Base-by-base conservation (phyloP, 30 jellyfish, hydroid and myxozoan species). In the Turritopsis dohrnii region DNA sequence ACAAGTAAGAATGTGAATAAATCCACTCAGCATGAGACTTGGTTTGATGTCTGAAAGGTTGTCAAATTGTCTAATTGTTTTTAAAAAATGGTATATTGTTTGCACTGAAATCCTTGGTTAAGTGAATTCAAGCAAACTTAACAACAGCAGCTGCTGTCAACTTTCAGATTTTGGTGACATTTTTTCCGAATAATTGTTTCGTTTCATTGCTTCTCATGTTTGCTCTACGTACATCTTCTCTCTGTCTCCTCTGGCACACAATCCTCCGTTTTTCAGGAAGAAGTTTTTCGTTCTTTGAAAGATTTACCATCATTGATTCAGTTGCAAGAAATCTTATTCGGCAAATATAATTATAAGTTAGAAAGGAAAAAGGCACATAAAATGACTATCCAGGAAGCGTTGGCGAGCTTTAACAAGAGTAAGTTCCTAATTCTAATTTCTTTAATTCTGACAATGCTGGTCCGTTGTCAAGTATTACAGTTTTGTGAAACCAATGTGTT, bases 251-350 rank as follows among this genome's bases (percentile, higher is more conserved):
- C n/a, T n/a, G n/a, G n/a, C n/a, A n/a, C n/a, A n/a, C n/a, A 75
- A 25, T 23, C 25, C 27, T 74, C 26, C 27, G 1, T 28, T 74
- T 77, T 27, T 8, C 23, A 88, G 96, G 96, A 81, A 69, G 73
- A 79, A 8, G 26, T 77, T 21, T 60, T 88, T 53, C 54, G 83
- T 19, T 25, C 29, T 52, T 76, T 88, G 1, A 88, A 82, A 27
- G 79, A 52, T n/a, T 66, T 88, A 79, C 90, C 96, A 27, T 84
- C 81, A 25, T 75, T 82, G 65, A 30, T 81, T 19, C 74, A 76
- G 21, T 29, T 88, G 87, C 96, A 88, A 66, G 71, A 28, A 21
- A 81, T 88, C 52, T 13, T 88, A 84, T 79, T 86, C 23, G 66
- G 83, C 13, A 52, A 60, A 23, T 84, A 81, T 5, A 76, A 75